These are phyloP conservation scores for Ochropleura leucogaster DNA, from an alignment of 2,888 invertebrate species.

Conservation along the genomic window DNA sequence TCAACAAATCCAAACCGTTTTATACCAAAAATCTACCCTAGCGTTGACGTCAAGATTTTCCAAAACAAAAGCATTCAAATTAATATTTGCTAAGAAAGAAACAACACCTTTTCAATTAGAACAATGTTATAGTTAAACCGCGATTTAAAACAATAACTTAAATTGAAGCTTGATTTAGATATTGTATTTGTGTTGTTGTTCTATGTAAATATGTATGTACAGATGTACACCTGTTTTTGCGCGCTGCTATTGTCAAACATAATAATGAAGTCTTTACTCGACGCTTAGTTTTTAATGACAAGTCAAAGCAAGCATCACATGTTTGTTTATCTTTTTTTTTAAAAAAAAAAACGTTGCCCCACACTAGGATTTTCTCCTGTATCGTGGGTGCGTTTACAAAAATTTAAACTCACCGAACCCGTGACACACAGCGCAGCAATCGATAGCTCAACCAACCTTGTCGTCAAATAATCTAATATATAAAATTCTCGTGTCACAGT, in stretches of 20 bases:
- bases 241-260: background rate
- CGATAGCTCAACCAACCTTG: too few species aligned
- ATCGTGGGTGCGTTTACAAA: too few species aligned
- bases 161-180: constrained; percentile 76
- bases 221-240: constrained; percentile 42
- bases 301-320: constrained; percentile 9
- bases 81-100: constrained; percentile 77
- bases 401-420: too few species aligned
- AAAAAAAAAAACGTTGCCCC: too few species aligned
- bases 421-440: too few species aligned
- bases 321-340: too few species aligned
- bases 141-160: constrained; percentile 77
- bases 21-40: constrained; percentile 75
- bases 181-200: constrained; percentile 44
- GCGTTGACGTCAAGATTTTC: constrained; percentile 65
- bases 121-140: constrained; percentile 73
- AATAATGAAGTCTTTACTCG: constrained; percentile 24
- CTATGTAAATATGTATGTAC: constrained; percentile 7
- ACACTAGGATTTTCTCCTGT: too few species aligned
- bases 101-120: constrained; percentile 70
- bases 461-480: too few species aligned
- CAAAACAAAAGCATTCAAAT: constrained; percentile 63
- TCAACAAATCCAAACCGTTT: constrained; percentile 69
- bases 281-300: constrained; percentile 33
- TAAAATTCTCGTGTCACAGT: too few species aligned